Percentiles rank a stretch among this genome's conserved stretches.
Evolutionary conservation across 2,113 vertebrate genomes (phyloP).

Genomic region (Anhinga anhinga): DNA sequence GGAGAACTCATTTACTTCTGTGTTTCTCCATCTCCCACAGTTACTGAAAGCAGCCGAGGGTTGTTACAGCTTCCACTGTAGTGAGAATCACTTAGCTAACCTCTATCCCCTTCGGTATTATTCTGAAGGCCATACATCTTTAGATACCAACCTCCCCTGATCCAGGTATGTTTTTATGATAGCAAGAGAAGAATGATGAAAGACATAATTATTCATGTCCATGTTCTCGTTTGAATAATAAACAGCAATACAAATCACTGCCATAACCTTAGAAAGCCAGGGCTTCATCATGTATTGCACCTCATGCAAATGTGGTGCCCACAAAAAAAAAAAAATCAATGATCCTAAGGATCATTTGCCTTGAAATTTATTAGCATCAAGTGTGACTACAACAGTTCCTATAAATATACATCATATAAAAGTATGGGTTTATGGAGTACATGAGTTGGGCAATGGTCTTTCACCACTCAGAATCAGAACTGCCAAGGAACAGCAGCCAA

Average conservation of each 20-base stretch:
- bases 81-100: neutral
- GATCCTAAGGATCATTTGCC: neutral
- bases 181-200: neutral
- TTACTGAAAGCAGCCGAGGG: neutral
- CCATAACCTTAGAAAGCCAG: too few species aligned
- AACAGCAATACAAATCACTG: neutral
- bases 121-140: neutral
- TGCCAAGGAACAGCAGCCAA: neutral
- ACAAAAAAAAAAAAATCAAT: neutral
- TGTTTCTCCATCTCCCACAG: neutral
- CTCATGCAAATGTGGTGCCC: neutral
- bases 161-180: too few species aligned
- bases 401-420: neutral
- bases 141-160: too few species aligned
- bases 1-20: neutral
- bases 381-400: neutral
- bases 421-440: neutral
- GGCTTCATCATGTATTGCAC: neutral
- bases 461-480: neutral
- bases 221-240: neutral
- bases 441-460: neutral
- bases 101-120: fast-evolving
- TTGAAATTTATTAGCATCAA: neutral
- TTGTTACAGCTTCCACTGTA: neutral
- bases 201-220: neutral